phyloP scores from a whole-genome alignment of 2,113 vertebrate species.

The Albula goreensis region DNA sequence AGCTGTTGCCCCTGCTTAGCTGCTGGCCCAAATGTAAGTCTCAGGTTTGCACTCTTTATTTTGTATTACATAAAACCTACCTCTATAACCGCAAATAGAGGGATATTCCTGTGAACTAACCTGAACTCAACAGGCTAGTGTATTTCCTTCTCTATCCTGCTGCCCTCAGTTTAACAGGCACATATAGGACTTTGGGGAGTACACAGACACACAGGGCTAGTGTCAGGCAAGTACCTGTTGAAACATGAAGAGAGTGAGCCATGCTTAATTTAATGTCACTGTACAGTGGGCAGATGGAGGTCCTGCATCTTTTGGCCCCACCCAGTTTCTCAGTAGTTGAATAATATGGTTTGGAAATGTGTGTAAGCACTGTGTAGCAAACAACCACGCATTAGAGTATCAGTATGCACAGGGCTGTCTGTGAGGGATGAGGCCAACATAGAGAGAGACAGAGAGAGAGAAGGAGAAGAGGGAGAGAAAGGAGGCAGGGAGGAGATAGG shows the following conservation, averaged over 20 bases:
- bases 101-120: background rate
- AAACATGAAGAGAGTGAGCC: background rate
- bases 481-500: background rate
- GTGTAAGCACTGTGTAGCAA: background rate
- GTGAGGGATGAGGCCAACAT: background rate
- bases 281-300: background rate
- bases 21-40: background rate
- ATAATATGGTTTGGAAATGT: background rate
- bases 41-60: background rate
- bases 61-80: background rate
- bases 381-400: background rate
- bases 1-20: background rate
- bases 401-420: background rate
- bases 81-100: background rate
- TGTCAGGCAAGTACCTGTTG: background rate
- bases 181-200: no score
- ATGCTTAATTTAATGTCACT: background rate
- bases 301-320: background rate
- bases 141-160: background rate
- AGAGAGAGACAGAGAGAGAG: slow-evolving; percentile 15
- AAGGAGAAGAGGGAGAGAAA: slow-evolving; percentile 6
- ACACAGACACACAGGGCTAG: background rate
- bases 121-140: no score
- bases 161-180: background rate
- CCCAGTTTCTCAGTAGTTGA: background rate